Evolutionary conservation across 1,140 invertebrate genomes (phyloP), one percentile per base, ranked within the genome.

Genomic region (Centruroides vittatus): DNA sequence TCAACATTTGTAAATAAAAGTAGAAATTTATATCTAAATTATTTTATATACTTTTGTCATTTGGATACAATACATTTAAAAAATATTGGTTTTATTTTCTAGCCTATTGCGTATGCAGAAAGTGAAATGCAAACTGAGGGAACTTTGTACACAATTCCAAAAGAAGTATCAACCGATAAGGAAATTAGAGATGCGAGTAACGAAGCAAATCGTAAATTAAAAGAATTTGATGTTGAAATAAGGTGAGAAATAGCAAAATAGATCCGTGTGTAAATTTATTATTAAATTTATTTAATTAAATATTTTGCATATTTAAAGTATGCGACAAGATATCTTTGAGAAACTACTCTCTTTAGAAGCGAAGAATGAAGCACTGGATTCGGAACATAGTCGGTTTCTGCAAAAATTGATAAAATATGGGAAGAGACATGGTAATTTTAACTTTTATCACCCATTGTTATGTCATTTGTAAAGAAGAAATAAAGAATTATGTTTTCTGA

Each of bases 311-410:
- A 36, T 59, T 66, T 69, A 58, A 67, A 78, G 76, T 67, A 79
- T 80, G 78, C 66, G 78, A 50, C 75, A 77, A 63, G 78, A 80
- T 69, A 71, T 80, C 7, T 80, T 80, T 73, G 73, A 78, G 61
- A 70, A 73, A 47, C 62, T 80, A 35, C 69, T 76, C 57, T 68
- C 70, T 11, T 72, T 73, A 57, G 65, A 73, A 49, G 71, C 74
- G 52, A 71, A 73, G 60, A 58, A 62, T 35, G 67, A 66, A 12
- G 64, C 64, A 12, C 59, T 75, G 34, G 66, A 69, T 41, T 64
- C 70, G 57, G 77, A 79, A 65, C 69, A 70, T 5, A 70, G 70
- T 48, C 66, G 77, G 52, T 78, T 71, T 64, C 67, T 78, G 7
- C 76, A 79, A 57, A 73, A 72, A 63, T 69, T 76, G 6, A 75